phyloP scores from a whole-genome alignment of 1,140 invertebrate species.

The Sweltsa coloradensis region DNA sequence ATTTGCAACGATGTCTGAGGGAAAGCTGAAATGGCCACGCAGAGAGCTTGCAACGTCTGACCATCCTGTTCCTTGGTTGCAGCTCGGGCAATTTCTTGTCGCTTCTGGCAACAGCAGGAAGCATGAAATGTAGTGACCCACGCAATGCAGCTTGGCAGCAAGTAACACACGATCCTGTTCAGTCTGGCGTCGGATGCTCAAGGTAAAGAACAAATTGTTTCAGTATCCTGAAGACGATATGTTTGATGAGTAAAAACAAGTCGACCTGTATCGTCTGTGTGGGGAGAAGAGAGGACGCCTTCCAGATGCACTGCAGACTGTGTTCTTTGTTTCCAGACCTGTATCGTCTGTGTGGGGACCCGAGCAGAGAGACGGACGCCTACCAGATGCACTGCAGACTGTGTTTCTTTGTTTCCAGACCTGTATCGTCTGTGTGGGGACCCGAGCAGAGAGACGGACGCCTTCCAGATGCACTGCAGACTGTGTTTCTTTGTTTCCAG shows the following conservation, averaged over 20 bases:
- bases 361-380: slow-evolving; percentile 74
- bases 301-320: no score
- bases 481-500: slow-evolving; percentile 40
- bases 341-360: slow-evolving; percentile 77
- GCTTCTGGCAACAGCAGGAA: slow-evolving; percentile 85
- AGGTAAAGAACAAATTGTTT: slow-evolving; percentile 62
- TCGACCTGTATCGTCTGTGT: no score
- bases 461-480: slow-evolving; percentile 85
- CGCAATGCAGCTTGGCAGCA: slow-evolving; percentile 93
- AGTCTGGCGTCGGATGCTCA: slow-evolving; percentile 91
- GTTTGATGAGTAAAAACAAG: no score
- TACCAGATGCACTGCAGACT: slow-evolving; percentile 87
- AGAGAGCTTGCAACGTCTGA: slow-evolving; percentile 89
- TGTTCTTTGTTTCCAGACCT: slow-evolving; percentile 59
- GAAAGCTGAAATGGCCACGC: slow-evolving; percentile 98
- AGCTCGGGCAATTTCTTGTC: slow-evolving; percentile 90
- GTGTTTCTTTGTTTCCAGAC: slow-evolving; percentile 47
- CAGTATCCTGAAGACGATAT: no score
- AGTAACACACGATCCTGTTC: slow-evolving; percentile 81
- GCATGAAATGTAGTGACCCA: slow-evolving; percentile 98
- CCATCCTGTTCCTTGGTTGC: slow-evolving; percentile 84
- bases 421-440: slow-evolving; percentile 82
- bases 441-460: slow-evolving; percentile 73
- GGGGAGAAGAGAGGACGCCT: no score
- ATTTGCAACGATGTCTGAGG: no score